Conservation (phyloP, 1,140 invertebrate species). For the Drepana arcuata region DNA sequence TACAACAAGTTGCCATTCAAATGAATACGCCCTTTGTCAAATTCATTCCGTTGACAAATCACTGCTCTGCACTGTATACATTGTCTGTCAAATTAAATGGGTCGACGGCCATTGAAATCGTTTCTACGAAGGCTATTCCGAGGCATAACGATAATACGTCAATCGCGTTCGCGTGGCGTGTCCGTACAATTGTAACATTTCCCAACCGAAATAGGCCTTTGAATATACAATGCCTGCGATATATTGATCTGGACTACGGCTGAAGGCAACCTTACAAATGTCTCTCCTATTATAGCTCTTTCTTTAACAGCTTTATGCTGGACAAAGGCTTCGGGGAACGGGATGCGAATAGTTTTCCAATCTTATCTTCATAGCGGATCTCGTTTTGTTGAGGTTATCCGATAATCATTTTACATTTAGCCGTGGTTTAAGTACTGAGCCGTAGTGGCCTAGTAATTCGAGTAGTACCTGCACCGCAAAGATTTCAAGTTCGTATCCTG, state of each 20-base stretch:
- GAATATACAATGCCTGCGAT: conserved; percentile 35
- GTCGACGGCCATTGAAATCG: conserved; percentile 44
- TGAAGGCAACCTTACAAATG: conserved; percentile 26
- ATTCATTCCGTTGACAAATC: conserved; percentile 70
- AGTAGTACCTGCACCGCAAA: too few species aligned
- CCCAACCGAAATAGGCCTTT: conserved; percentile 30
- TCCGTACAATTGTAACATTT: conserved; percentile 27
- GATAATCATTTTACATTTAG: too few species aligned
- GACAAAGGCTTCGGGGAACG: conserved; percentile 12
- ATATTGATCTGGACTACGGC: conserved; percentile 27
- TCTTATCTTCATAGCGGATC: too few species aligned
- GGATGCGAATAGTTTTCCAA: conserved; percentile 7
- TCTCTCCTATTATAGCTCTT: conserved; percentile 23
- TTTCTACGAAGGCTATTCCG: conserved; percentile 51
- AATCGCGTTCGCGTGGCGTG: conserved; percentile 45
- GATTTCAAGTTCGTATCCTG: too few species aligned
- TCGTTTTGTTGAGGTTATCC: too few species aligned
- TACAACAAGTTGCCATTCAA: conserved; percentile 68
- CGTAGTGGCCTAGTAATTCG: too few species aligned
- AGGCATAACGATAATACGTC: conserved; percentile 54
- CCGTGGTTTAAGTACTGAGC: too few species aligned
- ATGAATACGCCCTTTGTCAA: conserved; percentile 65
- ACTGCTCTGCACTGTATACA: conserved; percentile 49
- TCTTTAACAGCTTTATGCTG: conserved; percentile 17
- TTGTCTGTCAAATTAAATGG: conserved; percentile 62